Evolutionary conservation across 1,140 invertebrate species (phyloP).

Genomic region (Lepidurus arcticus): DNA sequence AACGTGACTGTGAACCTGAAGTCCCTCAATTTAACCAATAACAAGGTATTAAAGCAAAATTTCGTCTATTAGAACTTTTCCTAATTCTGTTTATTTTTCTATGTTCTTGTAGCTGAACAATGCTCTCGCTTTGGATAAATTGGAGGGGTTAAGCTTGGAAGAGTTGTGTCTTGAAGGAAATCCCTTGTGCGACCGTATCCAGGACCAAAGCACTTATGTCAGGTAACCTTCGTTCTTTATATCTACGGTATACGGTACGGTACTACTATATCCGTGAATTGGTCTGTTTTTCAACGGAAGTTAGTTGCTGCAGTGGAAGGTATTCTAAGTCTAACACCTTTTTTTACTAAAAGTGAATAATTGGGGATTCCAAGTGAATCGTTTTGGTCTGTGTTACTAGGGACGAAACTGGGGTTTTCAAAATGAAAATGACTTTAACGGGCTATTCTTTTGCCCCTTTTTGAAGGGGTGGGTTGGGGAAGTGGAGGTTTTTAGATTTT

Average conservation of each 20-base stretch:
- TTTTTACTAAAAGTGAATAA: too few species aligned
- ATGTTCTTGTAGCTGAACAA: constrained; percentile 58
- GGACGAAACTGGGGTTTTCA: too few species aligned
- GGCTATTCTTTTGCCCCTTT: background rate
- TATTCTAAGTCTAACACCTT: too few species aligned
- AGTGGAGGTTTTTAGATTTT: background rate
- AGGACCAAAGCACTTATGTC: constrained; percentile 68
- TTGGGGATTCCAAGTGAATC: too few species aligned
- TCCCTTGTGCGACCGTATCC: constrained; percentile 69
- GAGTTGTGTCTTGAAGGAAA: constrained; percentile 75
- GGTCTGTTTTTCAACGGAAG: too few species aligned
- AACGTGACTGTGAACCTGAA: constrained; percentile 65
- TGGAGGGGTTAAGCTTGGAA: constrained; percentile 63
- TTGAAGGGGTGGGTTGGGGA: background rate
- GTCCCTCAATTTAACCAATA: constrained; percentile 72
- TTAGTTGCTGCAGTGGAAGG: too few species aligned
- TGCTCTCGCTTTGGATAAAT: constrained; percentile 58
- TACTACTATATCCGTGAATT: too few species aligned
- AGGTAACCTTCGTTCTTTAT: constrained; percentile 57
- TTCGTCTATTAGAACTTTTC: constrained; percentile 12
- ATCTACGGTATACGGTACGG: background rate
- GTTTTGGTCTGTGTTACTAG: too few species aligned
- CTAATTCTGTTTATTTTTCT: constrained; percentile 29
- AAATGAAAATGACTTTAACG: too few species aligned
- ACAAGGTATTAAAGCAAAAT: constrained; percentile 58